These are phyloP conservation scores for Pseudeuparius sepicola DNA, from an alignment of 2,888 invertebrate species.

Conservation along the genomic window DNA sequence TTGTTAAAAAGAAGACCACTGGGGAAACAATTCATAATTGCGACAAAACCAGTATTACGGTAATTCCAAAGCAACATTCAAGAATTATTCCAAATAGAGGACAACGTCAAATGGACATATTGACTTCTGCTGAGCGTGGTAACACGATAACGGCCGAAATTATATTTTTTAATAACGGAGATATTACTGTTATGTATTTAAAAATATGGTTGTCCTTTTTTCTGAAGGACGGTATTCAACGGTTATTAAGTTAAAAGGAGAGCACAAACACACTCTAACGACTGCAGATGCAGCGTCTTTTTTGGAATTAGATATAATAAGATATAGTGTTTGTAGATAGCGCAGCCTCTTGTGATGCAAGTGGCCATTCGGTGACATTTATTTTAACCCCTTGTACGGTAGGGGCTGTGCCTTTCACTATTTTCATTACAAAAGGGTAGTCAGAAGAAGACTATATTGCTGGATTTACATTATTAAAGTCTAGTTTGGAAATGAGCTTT, in stretches of 20 bases:
- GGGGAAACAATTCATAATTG: constrained; percentile 10
- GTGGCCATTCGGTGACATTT: constrained; percentile 11
- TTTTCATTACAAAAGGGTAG: constrained; percentile 13
- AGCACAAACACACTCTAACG: constrained; percentile 13
- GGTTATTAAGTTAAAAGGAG: constrained; percentile 8
- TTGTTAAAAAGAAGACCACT: constrained; percentile 10
- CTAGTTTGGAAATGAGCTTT: constrained; percentile 6
- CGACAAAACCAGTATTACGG: constrained; percentile 6
- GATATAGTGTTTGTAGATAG: constrained; percentile 11
- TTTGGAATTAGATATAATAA: too few relatives aligned
- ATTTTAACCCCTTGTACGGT: constrained; percentile 10
- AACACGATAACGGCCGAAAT: too few relatives aligned
- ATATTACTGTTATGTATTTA: too few relatives aligned
- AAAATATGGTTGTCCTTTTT: too few relatives aligned
- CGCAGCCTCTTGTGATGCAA: constrained; percentile 7
- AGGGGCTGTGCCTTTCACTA: constrained; percentile 13
- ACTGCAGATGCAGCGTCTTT: constrained; percentile 12
- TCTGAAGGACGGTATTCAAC: constrained; percentile 12
- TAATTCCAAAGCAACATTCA: constrained; percentile 9
- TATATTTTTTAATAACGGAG: too few relatives aligned
- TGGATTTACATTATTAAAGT: constrained; percentile 9
- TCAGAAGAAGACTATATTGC: constrained; percentile 9
- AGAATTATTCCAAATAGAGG: constrained; percentile 8
- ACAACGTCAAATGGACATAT: too few relatives aligned
- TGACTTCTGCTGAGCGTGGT: too few relatives aligned